phyloP scores from a whole-genome alignment of 53 echinoderm and acorn worm species.

The Astropecten irregularis region DNA sequence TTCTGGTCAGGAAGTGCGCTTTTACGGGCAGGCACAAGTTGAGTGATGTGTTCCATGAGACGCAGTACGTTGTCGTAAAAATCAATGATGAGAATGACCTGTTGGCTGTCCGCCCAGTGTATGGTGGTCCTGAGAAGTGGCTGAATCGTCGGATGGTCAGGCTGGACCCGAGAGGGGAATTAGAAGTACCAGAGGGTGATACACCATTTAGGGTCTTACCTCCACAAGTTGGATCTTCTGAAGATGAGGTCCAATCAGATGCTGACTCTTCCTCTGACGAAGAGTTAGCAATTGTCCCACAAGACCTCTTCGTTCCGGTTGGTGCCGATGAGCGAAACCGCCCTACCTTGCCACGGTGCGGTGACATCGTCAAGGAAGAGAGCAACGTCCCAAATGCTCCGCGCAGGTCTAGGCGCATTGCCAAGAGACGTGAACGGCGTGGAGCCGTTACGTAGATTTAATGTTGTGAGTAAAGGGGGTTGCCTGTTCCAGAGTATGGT shows the following conservation, averaged over 20 bases:
- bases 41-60: not conserved
- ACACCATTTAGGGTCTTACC: not conserved
- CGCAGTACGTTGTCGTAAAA: conserved; percentile 3
- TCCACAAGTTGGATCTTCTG: not conserved
- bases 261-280: not conserved
- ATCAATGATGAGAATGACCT: not conserved
- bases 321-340: not conserved
- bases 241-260: not conserved
- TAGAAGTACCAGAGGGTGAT: not conserved
- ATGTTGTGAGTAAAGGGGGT: too few species aligned
- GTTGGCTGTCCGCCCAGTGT: not conserved
- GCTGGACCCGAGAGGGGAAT: not conserved
- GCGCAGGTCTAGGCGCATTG: not conserved
- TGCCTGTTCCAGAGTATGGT: too few species aligned
- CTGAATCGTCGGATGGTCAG: not conserved
- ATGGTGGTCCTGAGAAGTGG: not conserved
- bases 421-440: not conserved
- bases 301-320: not conserved
- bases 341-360: not conserved
- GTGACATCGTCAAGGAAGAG: not conserved
- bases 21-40: conserved; percentile 13
- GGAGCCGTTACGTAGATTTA: too few species aligned
- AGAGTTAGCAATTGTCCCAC: not conserved
- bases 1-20: not conserved
- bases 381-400: not conserved